Evolutionary conservation across 2,797 vertebrate genomes (phyloP), one percentile per base, ranked within the genome.

Genomic region (Clamator glandarius): DNA sequence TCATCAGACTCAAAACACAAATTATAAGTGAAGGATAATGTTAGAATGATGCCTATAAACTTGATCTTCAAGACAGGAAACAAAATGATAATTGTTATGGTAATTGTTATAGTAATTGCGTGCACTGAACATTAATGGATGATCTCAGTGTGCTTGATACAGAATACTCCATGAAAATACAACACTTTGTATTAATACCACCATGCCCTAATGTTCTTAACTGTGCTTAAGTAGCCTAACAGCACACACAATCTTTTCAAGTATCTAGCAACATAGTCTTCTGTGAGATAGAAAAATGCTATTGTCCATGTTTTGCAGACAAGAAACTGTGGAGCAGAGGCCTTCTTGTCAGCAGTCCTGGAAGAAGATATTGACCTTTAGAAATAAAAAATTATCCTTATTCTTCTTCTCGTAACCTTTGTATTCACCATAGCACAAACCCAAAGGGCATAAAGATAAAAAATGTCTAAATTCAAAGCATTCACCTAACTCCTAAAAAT

Each of bases 1-100:
- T 93, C 76, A 64, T 55, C 74, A 74, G 54, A 73, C 44, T 84
- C 52, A 90, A 85, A 87, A 70, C 75, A 90, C 52, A 92, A 87
- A 83, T 85, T 75, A 39, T 48, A 55, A 72, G 54, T 58, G 46
- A 91, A 92, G 35, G 46, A 91, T 84, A 36, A 84, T 29, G n/a
- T 76, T 59, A 86, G 41, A 75, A 88, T 8, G 4, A 66, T 73
- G 55, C 16, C 41, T 86, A 59, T 51, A 73, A 84, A 26, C 52
- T 50, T 50, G 11, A 90, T 79, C 36, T 74, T 94, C 33, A 59
- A 90, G 24, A 82, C 7, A 58, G 41, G 46, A 94, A 93, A 44
- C 51, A 81, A 92, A 93, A 68, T 51, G 74, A n/a, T 79, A 66
- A 55, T 62, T 88, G 4, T 35, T 68, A 55, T 23, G 89, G 50